Evolutionary conservation across 2,888 invertebrate species (phyloP).

Genomic region (Camponotus fellah): DNA sequence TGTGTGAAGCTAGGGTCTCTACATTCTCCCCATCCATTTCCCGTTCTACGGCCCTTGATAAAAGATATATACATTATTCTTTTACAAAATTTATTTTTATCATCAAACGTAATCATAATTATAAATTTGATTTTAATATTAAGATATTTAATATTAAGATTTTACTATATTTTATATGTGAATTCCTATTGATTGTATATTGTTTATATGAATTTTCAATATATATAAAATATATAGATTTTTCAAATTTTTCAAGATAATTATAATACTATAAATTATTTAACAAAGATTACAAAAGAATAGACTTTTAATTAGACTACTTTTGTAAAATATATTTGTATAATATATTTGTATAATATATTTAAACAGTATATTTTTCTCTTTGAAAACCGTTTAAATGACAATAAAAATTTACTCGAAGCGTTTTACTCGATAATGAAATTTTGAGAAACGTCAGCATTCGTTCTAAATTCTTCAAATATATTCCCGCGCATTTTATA

Average conservation of each 20-base stretch:
- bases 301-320: not conserved
- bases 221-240: not conserved
- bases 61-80: slow-evolving; percentile 5
- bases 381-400: not conserved
- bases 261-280: not conserved
- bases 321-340: not conserved
- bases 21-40: not conserved
- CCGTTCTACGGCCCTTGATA: not conserved
- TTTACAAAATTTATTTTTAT: not conserved
- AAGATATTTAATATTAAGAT: not conserved
- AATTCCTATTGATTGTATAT: not conserved
- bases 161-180: not conserved
- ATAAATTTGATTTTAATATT: not conserved
- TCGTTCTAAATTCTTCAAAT: slow-evolving; percentile 44
- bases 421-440: slow-evolving; percentile 13
- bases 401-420: slow-evolving; percentile 15
- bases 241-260: not conserved
- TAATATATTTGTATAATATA: too few relatives aligned
- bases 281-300: not conserved
- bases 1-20: slow-evolving; percentile 40
- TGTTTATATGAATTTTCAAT: not conserved
- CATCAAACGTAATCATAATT: not conserved
- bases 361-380: not conserved
- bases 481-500: slow-evolving; percentile 53
- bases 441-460: slow-evolving; percentile 4